Evolutionary conservation across 2,888 invertebrate species (phyloP), one percentile per base, ranked within the genome.

Genomic region (Rotaria macrura): DNA sequence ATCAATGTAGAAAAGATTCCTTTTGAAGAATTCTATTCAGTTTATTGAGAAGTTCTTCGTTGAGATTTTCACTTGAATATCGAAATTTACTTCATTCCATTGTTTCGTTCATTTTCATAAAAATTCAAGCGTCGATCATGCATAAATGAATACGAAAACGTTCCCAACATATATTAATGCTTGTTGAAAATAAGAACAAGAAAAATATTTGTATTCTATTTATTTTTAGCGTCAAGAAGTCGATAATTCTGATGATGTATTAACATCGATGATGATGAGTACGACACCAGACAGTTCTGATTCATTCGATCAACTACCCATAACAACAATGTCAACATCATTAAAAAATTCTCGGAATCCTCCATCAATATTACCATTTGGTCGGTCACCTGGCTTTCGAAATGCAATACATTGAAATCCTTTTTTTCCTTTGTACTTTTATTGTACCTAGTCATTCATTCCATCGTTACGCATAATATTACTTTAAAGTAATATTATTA

Each of bases 381-480:
- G 79, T 9, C 79, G 79, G 23, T 79, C 79, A 12, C 79, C 79
- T 43, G 79, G 79, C 6, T 79, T 79, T 79, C 40, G 79, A 79
- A 79, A 43, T 43, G 79, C 65, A 65, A 65, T 65, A 17, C 17
- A 65, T 14, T 65, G 6, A 65, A 12, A 34, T 0, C 38, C 17
- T 1, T 29, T 65, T 14, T 65, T 17, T 65, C 7, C 14, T 34
- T 34, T 65, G 9, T 25, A 7, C 14, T 52, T 52, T 65, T 12
- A 23, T 23, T 65, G 2, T 5, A 25, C n/a, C 55, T 57, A 57
- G 55, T 57, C 55, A 57, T 10, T 65, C 65, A 65, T 65, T 65
- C 65, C 65, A 34, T 57, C n/a, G n/a, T 12, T 57, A 57, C 29
- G n/a, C 29, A 57, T 34, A 65, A 65, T 65, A 65, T 65, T 65